Conservation (phyloP, 2,888 invertebrate species). For the Folsomia manolachei region DNA sequence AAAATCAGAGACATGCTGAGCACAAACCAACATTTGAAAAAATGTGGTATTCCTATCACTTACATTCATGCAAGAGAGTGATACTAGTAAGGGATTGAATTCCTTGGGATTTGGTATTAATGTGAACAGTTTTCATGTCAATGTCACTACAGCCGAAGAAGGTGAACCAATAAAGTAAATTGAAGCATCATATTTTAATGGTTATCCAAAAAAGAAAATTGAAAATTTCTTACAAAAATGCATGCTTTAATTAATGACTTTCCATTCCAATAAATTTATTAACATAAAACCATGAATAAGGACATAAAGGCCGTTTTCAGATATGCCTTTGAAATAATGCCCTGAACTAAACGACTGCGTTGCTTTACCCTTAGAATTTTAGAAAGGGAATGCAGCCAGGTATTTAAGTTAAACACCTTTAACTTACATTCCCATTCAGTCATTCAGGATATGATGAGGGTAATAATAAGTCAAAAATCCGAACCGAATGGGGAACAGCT, state of each 20-base stretch:
- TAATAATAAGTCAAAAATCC: constrained; percentile 9
- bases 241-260: not conserved
- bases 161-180: not conserved
- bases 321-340: too few relatives aligned
- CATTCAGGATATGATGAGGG: not conserved
- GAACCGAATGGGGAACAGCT: constrained; percentile 4
- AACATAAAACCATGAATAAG: not conserved
- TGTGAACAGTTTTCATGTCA: not conserved
- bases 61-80: too few relatives aligned
- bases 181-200: not conserved
- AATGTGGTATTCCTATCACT: not conserved
- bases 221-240: not conserved
- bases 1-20: constrained; percentile 50
- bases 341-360: not conserved
- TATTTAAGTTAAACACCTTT: not conserved
- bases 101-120: not conserved
- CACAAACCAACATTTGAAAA: constrained; percentile 40
- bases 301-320: not conserved
- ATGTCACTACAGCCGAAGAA: not conserved
- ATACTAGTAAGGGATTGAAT: too few relatives aligned
- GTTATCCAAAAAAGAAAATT: not conserved
- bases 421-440: not conserved
- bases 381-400: not conserved
- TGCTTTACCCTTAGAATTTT: too few relatives aligned
- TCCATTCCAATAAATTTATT: not conserved